Percentiles rank a stretch among this genome's conserved stretches.
phyloP scores from a whole-genome alignment of 35 echinoderm and acorn worm genomes.

The Ptychodera flava region DNA sequence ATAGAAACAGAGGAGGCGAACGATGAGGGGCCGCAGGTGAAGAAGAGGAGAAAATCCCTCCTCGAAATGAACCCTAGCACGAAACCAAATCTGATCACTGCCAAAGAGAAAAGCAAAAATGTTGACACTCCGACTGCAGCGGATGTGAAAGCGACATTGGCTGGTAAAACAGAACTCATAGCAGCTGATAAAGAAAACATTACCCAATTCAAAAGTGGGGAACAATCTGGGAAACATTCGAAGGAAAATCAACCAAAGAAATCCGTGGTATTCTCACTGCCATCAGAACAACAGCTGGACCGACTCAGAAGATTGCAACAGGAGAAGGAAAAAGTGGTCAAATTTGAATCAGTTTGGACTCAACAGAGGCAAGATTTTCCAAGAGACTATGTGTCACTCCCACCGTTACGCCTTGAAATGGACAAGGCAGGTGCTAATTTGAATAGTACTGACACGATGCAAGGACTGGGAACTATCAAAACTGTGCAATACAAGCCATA shows the following conservation, averaged over 20 bases:
- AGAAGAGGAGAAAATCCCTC: conserved; percentile 3
- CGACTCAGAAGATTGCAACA: background rate
- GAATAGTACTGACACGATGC: too few species aligned
- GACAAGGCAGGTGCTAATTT: too few species aligned
- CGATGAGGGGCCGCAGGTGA: background rate
- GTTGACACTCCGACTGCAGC: background rate
- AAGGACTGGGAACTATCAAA: too few species aligned
- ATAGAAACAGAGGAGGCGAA: background rate
- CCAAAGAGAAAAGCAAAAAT: background rate
- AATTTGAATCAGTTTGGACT: background rate
- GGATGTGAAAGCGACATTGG: background rate
- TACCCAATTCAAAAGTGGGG: background rate
- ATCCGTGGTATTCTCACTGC: background rate
- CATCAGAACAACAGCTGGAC: background rate
- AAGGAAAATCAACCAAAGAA: background rate
- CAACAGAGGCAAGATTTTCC: background rate
- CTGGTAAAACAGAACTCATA: too few species aligned
- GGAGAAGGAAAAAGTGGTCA: background rate
- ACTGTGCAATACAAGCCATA: too few species aligned
- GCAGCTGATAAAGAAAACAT: background rate
- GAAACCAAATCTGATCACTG: conserved; percentile 1
- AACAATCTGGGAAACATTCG: background rate
- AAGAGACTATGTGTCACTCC: background rate
- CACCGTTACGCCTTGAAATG: background rate
- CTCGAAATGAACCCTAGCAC: conserved; percentile 3